phyloP scores from a whole-genome alignment of 2,888 invertebrate species.

The Apodemia zela region DNA sequence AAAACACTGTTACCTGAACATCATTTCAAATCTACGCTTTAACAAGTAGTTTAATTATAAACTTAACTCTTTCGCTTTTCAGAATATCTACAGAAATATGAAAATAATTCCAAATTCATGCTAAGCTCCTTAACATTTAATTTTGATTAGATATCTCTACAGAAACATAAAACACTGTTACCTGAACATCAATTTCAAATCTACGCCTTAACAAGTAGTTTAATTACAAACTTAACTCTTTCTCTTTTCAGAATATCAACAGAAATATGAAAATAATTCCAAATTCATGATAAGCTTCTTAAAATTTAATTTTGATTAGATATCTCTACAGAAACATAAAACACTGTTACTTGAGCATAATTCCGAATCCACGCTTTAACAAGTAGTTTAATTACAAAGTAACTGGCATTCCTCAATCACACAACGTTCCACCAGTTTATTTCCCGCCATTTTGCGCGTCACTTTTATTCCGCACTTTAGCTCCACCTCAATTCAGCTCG shows the following conservation, averaged over 20 bases:
- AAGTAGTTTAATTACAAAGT: background rate
- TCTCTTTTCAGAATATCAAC: too few relatives aligned
- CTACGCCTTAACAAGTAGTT: too few relatives aligned
- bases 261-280: too few relatives aligned
- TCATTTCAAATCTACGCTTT: too few relatives aligned
- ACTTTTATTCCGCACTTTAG: conserved; percentile 76
- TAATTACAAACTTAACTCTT: too few relatives aligned
- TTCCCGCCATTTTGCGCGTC: conserved; percentile 51
- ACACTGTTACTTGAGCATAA: background rate
- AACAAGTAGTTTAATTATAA: too few relatives aligned
- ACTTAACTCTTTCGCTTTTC: too few relatives aligned
- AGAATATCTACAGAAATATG: too few relatives aligned
- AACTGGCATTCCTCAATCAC: conserved; percentile 33
- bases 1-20: too few relatives aligned
- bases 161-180: background rate
- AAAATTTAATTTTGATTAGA: background rate
- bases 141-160: background rate
- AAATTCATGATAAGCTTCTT: background rate
- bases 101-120: too few relatives aligned
- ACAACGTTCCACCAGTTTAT: conserved; percentile 33
- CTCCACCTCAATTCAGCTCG: conserved; percentile 72
- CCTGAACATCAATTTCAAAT: too few relatives aligned
- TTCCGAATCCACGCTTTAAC: background rate
- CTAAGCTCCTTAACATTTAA: background rate
- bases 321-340: background rate